phyloP scores from a whole-genome alignment of 2,888 invertebrate species.

The Pandemis cinnamomeana region DNA sequence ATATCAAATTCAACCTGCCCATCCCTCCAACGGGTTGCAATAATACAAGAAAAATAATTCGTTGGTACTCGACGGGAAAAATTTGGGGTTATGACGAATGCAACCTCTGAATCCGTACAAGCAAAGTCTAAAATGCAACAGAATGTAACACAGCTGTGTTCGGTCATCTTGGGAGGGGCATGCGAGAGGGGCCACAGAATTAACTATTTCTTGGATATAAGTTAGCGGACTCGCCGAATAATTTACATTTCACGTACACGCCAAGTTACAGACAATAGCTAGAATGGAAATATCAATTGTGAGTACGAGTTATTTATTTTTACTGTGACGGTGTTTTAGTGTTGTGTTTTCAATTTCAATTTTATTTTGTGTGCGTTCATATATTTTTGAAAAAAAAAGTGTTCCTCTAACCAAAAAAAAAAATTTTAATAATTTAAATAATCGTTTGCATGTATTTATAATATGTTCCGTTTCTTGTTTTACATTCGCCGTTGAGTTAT shows the following conservation, averaged over 20 bases:
- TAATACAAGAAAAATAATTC: too few relatives aligned
- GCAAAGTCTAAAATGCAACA: background rate
- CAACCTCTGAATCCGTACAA: background rate
- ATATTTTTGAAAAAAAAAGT: background rate
- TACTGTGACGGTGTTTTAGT: slow-evolving; percentile 34
- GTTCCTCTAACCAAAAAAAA: too few relatives aligned
- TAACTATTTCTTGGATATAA: slow-evolving; percentile 76
- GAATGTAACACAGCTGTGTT: background rate
- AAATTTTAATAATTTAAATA: too few relatives aligned
- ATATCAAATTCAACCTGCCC: too few relatives aligned
- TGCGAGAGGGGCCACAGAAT: slow-evolving; percentile 47
- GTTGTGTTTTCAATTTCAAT: slow-evolving; percentile 3
- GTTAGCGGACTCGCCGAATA: slow-evolving; percentile 53
- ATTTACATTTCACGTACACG: slow-evolving; percentile 57
- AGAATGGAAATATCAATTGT: slow-evolving; percentile 47
- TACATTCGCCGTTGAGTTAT: too few relatives aligned
- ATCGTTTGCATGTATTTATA: too few relatives aligned
- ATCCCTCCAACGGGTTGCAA: too few relatives aligned
- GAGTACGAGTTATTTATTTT: slow-evolving; percentile 49
- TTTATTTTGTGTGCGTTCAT: background rate
- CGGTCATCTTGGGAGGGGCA: slow-evolving; percentile 46
- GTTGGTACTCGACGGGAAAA: too few relatives aligned
- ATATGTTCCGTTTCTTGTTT: too few relatives aligned
- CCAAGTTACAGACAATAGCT: slow-evolving; percentile 15
- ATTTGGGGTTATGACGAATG: background rate